Base-by-base conservation (phyloP, 2,888 invertebrate species). In the Meloe dianella region DNA sequence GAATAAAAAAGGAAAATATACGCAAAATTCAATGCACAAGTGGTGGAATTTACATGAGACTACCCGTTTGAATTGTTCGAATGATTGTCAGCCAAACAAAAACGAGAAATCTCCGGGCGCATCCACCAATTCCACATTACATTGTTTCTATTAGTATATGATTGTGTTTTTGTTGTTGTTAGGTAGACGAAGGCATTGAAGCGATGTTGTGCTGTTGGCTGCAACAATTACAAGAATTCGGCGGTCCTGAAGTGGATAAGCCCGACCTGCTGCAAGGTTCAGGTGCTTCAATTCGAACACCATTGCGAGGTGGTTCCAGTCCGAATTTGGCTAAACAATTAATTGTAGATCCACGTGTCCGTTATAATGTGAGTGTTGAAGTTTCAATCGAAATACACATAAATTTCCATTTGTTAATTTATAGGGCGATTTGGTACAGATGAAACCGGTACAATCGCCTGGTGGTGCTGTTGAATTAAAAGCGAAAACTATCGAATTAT, bases 401-500 rank as follows among this genome's bases (percentile, higher is more conserved):
- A 17, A 1, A 20, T 47, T 47, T 6, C 5, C 7, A 9, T 20
- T 4, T 1, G 9, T 22, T 22, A 22, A 10, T 41, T 17, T n/a
- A 4, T 86, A 94, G 94, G 96, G 96, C 1, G 96, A 97, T 80
- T 86, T 96, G 70, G 96, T 97, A 22, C 94, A 94, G 81, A 87
- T 96, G 79, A 94, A 94, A 82, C 91, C 92, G 78, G 86, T 96
- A 64, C 89, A 90, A 30, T 85, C 88, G 65, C 73, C 71, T 57
- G 74, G 76, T 57, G 78, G 79, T 64, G 74, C 75, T 59, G 77
- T 79, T 61, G 95, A 96, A 82, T 85, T 96, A 75, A 93, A 91
- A 69, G 90, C 90, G 67, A 94, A 92, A 82, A 90, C 94, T 1
- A 90, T 92, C 84, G 94, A 94, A 79, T 86, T 92, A 57, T 84